Percentiles rank a stretch among this genome's conserved stretches.
phyloP scores from a whole-genome alignment of 2,113 vertebrate species.

The Edolisoma coerulescens region DNA sequence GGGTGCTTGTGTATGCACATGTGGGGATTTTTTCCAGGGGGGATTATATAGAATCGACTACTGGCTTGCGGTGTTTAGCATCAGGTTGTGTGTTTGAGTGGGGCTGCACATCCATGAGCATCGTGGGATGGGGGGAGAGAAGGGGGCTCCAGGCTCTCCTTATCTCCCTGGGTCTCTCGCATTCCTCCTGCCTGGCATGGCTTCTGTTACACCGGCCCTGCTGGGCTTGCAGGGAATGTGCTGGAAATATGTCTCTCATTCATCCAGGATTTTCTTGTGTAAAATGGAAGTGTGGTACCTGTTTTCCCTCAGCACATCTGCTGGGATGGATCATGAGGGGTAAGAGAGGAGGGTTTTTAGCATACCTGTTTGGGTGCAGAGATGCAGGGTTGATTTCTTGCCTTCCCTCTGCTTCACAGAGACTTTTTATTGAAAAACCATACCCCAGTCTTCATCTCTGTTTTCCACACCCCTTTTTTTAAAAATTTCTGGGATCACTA shows the following conservation, averaged over 20 bases:
- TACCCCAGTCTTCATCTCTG: background rate
- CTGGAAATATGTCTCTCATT: rapidly evolving
- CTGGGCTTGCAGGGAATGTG: rapidly evolving
- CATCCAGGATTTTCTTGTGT: background rate
- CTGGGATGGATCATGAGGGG: background rate
- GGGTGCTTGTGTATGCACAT: background rate
- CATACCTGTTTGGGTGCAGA: background rate
- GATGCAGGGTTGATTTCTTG: background rate
- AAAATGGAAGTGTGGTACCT: rapidly evolving
- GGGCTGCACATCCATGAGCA: background rate
- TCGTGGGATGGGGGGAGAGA: background rate
- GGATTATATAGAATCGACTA: background rate
- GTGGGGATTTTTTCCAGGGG: background rate
- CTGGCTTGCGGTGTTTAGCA: rapidly evolving
- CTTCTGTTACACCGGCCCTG: background rate
- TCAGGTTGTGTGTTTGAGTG: background rate
- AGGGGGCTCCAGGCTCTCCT: background rate
- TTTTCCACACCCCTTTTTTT: background rate
- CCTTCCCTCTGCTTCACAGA: background rate
- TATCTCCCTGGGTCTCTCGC: background rate
- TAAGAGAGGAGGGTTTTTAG: background rate
- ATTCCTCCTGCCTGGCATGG: background rate
- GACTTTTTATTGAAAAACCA: background rate
- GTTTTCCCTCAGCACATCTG: background rate
- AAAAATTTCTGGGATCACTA: background rate